phyloP scores from a whole-genome alignment of 2,888 invertebrate species.

The Tetranychus piercei region DNA sequence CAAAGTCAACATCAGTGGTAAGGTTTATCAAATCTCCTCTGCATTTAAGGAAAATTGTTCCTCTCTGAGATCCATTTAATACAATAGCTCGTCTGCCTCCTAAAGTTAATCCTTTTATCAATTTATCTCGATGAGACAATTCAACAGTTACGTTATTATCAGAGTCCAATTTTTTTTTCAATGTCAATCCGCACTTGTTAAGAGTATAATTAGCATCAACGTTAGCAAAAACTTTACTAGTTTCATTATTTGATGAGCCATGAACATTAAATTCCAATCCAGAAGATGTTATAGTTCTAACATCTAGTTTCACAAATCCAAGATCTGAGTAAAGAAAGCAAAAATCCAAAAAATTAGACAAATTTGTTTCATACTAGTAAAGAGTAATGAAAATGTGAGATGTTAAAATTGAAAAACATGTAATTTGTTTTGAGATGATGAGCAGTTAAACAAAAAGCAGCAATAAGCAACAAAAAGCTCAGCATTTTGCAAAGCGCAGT shows the following conservation, averaged over 20 bases:
- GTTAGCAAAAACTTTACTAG: constrained; percentile 72
- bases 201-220: constrained; percentile 72
- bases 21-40: constrained; percentile 62
- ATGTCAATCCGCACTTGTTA: constrained; percentile 46
- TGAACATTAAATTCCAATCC: constrained; percentile 87
- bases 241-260: constrained; percentile 75
- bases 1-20: constrained; percentile 68
- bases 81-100: constrained; percentile 79
- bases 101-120: constrained; percentile 74
- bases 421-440: too few relatives aligned
- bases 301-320: constrained; percentile 83
- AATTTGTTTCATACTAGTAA: not conserved
- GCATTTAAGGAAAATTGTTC: constrained; percentile 68
- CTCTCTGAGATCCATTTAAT: constrained; percentile 83
- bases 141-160: constrained; percentile 80
- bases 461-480: too few relatives aligned
- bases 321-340: constrained; percentile 42
- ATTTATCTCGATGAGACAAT: constrained; percentile 70
- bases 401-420: not conserved
- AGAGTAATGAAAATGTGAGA: not conserved
- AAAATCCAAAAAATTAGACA: not conserved
- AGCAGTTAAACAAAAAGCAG: too few relatives aligned
- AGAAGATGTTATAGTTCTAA: constrained; percentile 77
- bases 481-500: too few relatives aligned
- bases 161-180: constrained; percentile 97